A percentile compares a stretch with the other conserved stretches of the same genome.
Conservation (phyloP, 2,888 invertebrate genomes). For the Pecten maximus region DNA sequence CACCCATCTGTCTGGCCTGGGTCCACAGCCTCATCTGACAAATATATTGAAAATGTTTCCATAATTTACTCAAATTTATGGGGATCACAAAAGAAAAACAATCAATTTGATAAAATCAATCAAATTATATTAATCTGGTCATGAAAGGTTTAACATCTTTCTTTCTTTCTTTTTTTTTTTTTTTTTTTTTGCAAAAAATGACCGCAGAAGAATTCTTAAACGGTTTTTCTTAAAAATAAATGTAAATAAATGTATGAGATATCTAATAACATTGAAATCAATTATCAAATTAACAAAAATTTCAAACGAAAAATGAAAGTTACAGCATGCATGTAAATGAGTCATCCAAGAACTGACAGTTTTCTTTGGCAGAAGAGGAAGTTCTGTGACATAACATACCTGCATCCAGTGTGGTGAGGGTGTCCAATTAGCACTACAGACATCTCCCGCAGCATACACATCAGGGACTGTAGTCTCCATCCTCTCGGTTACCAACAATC, state of each 20-base stretch:
- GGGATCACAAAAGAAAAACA: no score
- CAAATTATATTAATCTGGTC: no score
- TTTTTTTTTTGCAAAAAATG: no score
- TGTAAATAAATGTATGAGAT: neutral
- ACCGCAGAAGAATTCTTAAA: no score
- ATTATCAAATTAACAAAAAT: no score
- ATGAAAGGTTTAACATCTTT: no score
- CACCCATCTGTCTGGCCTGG: constrained; percentile 98
- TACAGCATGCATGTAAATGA: no score
- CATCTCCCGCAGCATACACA: constrained; percentile 98
- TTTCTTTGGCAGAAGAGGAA: neutral
- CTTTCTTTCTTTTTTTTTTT: no score
- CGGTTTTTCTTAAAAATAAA: no score
- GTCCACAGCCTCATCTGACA: constrained; percentile 96
- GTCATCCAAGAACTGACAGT: neutral
- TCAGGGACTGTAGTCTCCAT: constrained; percentile 91
- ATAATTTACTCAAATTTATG: no score
- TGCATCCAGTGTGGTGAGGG: constrained; percentile 81
- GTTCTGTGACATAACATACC: constrained; percentile 62
- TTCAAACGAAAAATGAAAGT: no score
- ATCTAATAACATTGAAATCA: neutral
- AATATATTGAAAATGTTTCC: neutral
- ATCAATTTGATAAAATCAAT: no score
- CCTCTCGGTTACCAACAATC: constrained; percentile 91
- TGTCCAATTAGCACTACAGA: constrained; percentile 92